Conservation (phyloP, 2,797 vertebrate species). For the Buphagus erythrorhynchus region DNA sequence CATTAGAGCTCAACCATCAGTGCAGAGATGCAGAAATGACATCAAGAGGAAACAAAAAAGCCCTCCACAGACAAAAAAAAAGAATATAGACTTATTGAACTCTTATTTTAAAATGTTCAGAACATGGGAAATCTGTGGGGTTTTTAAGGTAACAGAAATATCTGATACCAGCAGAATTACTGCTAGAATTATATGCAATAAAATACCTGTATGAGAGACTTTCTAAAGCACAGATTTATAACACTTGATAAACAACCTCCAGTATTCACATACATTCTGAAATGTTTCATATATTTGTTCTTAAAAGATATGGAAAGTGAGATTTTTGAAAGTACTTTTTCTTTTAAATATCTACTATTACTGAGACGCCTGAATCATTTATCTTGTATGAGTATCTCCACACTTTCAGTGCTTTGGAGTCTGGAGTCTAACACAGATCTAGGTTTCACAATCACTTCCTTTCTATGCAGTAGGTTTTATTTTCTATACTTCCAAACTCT, state of each 20-base stretch:
- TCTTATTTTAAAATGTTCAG: neutral
- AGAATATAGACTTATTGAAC: neutral
- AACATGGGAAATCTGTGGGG: neutral
- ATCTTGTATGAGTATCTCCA: neutral
- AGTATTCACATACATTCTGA: neutral
- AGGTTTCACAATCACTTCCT: neutral
- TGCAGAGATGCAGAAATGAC: neutral
- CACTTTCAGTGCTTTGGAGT: neutral
- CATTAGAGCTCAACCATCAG: neutral
- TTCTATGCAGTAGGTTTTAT: neutral
- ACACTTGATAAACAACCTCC: neutral
- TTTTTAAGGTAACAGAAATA: neutral
- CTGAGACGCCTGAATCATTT: neutral
- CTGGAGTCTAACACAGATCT: neutral
- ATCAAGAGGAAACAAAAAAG: neutral
- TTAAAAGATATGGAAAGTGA: neutral
- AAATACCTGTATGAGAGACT: neutral
- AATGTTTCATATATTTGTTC: neutral
- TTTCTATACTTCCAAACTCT: neutral
- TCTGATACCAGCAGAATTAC: neutral
- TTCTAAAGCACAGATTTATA: neutral
- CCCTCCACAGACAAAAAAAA: neutral
- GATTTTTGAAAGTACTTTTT: neutral
- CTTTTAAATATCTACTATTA: neutral
- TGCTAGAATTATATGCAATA: neutral